Conservation (phyloP, 2,113 vertebrate species). For the Calidris pygmaea region DNA sequence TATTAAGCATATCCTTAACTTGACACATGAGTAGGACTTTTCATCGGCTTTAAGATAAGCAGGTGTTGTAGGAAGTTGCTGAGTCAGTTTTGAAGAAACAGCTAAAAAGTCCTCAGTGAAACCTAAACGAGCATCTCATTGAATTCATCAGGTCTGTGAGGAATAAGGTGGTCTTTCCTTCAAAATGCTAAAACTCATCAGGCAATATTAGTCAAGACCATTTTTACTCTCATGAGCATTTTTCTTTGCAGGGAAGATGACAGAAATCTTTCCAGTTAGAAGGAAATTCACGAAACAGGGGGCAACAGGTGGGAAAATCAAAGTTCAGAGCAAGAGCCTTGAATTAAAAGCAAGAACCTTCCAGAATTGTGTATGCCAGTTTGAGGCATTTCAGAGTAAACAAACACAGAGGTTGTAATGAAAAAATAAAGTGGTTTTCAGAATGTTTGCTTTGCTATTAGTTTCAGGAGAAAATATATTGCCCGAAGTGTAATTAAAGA, state of each 20-base stretch:
- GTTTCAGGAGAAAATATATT: neutral
- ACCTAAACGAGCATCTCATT: neutral
- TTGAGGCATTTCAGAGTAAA: neutral
- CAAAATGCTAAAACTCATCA: neutral
- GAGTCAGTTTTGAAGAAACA: neutral
- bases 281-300: neutral
- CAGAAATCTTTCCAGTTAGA: neutral
- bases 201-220: neutral
- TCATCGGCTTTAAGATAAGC: neutral
- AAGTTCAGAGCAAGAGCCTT: neutral
- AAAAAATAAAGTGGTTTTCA: constrained; percentile 13
- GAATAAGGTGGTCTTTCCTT: neutral
- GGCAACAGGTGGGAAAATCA: neutral
- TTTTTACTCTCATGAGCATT: neutral
- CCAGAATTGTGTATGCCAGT: neutral
- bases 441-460: neutral
- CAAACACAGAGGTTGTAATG: neutral
- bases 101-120: neutral
- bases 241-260: neutral
- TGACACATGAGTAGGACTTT: neutral
- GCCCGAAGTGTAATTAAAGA: neutral
- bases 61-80: neutral
- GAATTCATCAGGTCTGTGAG: neutral
- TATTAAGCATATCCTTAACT: neutral
- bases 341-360: neutral